phyloP scores from a whole-genome alignment of 2,888 invertebrate species.

The Chironomus tentans region DNA sequence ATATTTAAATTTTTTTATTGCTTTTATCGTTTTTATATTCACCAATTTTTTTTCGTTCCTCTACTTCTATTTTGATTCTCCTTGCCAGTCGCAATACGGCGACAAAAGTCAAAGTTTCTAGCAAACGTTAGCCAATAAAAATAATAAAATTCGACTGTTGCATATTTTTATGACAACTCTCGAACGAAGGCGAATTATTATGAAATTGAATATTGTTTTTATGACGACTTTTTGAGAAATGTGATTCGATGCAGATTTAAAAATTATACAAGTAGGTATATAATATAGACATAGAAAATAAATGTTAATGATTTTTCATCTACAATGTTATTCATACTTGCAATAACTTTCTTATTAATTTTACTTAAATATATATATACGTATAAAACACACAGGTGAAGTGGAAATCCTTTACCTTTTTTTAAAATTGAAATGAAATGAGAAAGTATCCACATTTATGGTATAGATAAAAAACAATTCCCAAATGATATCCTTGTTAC shows the following conservation, averaged over 20 bases:
- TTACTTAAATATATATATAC: too few species aligned
- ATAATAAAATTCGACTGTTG: constrained; percentile 44
- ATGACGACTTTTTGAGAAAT: background rate
- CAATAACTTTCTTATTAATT: background rate
- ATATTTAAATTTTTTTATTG: constrained; percentile 21
- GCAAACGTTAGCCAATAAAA: constrained; percentile 38
- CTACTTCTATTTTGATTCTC: background rate
- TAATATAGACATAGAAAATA: background rate
- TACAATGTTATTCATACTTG: background rate
- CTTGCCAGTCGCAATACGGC: background rate
- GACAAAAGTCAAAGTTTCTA: constrained; percentile 28
- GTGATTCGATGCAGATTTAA: background rate
- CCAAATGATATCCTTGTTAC: background rate
- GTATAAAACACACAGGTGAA: constrained; percentile 1
- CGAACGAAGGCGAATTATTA: constrained; percentile 9
- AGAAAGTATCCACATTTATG: background rate
- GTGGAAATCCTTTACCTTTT: background rate
- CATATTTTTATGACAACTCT: constrained; percentile 42
- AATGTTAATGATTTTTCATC: background rate
- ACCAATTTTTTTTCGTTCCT: constrained; percentile 1
- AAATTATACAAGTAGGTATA: background rate
- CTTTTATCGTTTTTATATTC: constrained; percentile 11
- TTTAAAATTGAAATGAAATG: background rate
- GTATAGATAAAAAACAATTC: background rate
- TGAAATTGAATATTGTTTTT: constrained; percentile 25